Evolutionary conservation across 64 coral and sea anemone genomes (phyloP).

Genomic region (Montipora cactus): DNA sequence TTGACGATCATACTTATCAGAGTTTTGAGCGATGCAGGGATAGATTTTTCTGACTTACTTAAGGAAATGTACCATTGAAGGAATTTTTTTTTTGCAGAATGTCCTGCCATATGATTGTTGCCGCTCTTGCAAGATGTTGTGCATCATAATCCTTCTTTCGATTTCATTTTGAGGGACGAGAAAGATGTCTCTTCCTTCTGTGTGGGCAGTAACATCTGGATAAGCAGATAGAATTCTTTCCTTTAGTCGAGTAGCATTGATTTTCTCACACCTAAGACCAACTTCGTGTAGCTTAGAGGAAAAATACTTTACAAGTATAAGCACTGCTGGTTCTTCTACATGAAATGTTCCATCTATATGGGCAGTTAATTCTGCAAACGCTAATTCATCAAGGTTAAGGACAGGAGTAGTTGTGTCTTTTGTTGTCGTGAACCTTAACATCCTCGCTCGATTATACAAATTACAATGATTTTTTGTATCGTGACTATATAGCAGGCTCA

Average conservation of each 20-base stretch:
- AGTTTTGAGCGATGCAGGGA: not conserved
- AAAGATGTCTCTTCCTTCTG: slow-evolving; percentile 50
- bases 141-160: slow-evolving; percentile 59
- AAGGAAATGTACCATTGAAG: slow-evolving; percentile 65
- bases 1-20: slow-evolving; percentile 56
- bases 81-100: slow-evolving; percentile 63
- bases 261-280: not conserved
- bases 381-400: slow-evolving; percentile 51
- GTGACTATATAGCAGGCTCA: too few species aligned
- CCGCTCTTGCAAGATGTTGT: slow-evolving; percentile 51
- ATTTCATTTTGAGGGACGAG: slow-evolving; percentile 46
- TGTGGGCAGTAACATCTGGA: slow-evolving; percentile 50
- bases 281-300: not conserved
- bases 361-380: slow-evolving; percentile 74
- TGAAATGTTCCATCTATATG: slow-evolving; percentile 70
- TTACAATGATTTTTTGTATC: too few species aligned
- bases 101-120: slow-evolving; percentile 59
- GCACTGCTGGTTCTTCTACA: slow-evolving; percentile 39
- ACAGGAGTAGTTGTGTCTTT: slow-evolving; percentile 23
- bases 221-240: slow-evolving; percentile 39
- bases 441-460: slow-evolving; percentile 56
- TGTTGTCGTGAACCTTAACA: slow-evolving; percentile 17
- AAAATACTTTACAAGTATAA: not conserved
- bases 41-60: slow-evolving; percentile 49
- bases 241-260: slow-evolving; percentile 61